phyloP scores from a whole-genome alignment of 2,888 invertebrate species.

The Anthrax anthrax region DNA sequence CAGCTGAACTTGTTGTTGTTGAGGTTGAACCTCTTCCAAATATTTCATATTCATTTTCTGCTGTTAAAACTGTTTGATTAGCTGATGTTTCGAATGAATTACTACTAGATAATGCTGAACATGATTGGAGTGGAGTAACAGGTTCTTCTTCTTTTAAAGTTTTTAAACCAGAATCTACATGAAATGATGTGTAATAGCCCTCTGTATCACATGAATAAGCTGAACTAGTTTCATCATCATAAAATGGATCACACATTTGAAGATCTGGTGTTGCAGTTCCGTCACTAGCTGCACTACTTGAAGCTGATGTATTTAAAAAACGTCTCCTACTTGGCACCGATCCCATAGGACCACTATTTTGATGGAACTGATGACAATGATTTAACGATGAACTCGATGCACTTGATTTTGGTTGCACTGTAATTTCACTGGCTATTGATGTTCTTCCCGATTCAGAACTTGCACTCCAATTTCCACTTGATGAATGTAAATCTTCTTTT shows the following conservation, averaged over 20 bases:
- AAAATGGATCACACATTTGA: conserved; percentile 51
- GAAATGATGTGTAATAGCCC: conserved; percentile 95
- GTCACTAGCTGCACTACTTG: conserved; percentile 72
- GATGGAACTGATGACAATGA: conserved; percentile 21
- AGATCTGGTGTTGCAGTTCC: conserved; percentile 73
- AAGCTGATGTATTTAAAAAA: conserved; percentile 59
- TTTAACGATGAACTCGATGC: conserved; percentile 58
- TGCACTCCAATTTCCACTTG: conserved; percentile 90
- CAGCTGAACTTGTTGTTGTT: conserved; percentile 80
- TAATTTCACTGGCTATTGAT: conserved; percentile 71
- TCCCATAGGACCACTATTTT: conserved; percentile 44
- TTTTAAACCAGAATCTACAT: conserved; percentile 86
- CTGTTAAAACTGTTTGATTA: conserved; percentile 53
- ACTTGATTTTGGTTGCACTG: conserved; percentile 53
- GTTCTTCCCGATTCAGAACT: conserved; percentile 80
- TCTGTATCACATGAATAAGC: conserved; percentile 94
- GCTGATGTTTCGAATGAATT: conserved; percentile 55
- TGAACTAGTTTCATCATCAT: conserved; percentile 79
- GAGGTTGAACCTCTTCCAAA: conserved; percentile 86
- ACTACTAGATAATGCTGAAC: conserved; percentile 45
- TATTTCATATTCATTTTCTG: conserved; percentile 79
- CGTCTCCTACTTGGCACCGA: conserved; percentile 53
- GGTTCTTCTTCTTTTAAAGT: conserved; percentile 67
- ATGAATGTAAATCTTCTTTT: conserved; percentile 75
- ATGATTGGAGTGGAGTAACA: conserved; percentile 56